Base-by-base conservation (phyloP, 2,797 vertebrate genomes). In the Diceros bicornis region DNA sequence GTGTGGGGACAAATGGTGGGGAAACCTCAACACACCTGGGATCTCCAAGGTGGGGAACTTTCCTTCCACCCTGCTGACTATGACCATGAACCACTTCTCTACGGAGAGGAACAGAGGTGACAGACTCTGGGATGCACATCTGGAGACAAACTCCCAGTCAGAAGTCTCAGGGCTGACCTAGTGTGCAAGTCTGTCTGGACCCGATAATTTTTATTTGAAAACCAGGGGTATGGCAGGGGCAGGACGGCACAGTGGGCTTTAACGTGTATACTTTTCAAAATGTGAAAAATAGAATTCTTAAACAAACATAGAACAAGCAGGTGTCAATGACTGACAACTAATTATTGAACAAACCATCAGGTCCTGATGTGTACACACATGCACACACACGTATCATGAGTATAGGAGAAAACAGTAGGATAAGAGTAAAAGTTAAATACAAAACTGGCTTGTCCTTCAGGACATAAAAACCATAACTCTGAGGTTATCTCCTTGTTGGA, bases 1-100 rank as follows among this genome's bases (percentile, higher is more conserved):
- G 29, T 0, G 78, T 4, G 27, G 55, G 47, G 4, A 3, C 7
- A 11, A 20, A 66, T 0, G 27, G 25, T 0, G 2, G 3, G 59
- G 7, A 8, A 10, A 27, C 32, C 29, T 27, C 32, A 3, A 17
- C 5, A 61, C 11, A 7, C 50, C 41, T 29, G 71, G 23, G 17
- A 21, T 55, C 27, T 16, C 16, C 47, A 20, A 20, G 62, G 95
- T 0, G 0, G 74, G 82, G 18, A 59, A 11, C 47, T 50, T 27
- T 7, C 10, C 29, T 27, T 34, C 13, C 7, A 21, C 32, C 18
- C 71, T 68, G 79, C 59, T 71, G 83, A 10, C 64, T 2, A 1
- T 0, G 29, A 62, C 21, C 18, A 47, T 4, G 16, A 52, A 2
- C 47, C 14, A 4, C 2, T 5, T 34, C 61, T 62, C 62, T 57